Conservation (phyloP, 1,140 invertebrate species). For the Apis laboriosa region DNA sequence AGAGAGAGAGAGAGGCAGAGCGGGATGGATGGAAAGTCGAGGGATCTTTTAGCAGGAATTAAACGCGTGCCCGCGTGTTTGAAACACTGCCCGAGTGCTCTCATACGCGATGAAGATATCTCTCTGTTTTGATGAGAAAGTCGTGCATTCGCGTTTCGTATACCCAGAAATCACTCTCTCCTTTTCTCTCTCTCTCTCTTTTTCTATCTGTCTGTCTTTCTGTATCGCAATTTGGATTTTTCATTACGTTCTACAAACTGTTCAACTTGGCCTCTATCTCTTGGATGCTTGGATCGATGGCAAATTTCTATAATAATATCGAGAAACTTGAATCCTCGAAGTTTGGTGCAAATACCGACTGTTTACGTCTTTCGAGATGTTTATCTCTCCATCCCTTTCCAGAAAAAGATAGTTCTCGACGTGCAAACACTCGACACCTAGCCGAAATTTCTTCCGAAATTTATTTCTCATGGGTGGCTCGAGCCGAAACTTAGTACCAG, state of each 20-base stretch:
- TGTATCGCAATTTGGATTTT: constrained; percentile 34
- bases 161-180: constrained; percentile 21
- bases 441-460: constrained; percentile 21
- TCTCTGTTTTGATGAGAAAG: constrained; percentile 48
- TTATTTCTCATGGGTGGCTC: background rate
- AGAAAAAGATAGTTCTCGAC: constrained; percentile 36
- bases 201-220: background rate
- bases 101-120: constrained; percentile 30
- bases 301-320: constrained; percentile 37
- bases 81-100: constrained; percentile 25
- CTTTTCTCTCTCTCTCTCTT: too few relatives aligned
- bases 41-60: constrained; percentile 49
- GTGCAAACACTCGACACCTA: constrained; percentile 24
- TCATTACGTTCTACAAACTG: constrained; percentile 2
- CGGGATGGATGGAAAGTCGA: background rate
- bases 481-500: background rate
- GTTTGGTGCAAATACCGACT: constrained; percentile 28
- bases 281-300: constrained; percentile 31
- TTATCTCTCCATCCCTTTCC: background rate
- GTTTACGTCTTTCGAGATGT: constrained; percentile 39
- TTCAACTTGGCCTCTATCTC: constrained; percentile 4
- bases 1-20: background rate
- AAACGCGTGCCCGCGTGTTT: constrained; percentile 32
- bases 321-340: constrained; percentile 21
- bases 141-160: constrained; percentile 32